Base-by-base conservation (phyloP, 2,113 vertebrate species). In the Saimiri boliviensis region DNA sequence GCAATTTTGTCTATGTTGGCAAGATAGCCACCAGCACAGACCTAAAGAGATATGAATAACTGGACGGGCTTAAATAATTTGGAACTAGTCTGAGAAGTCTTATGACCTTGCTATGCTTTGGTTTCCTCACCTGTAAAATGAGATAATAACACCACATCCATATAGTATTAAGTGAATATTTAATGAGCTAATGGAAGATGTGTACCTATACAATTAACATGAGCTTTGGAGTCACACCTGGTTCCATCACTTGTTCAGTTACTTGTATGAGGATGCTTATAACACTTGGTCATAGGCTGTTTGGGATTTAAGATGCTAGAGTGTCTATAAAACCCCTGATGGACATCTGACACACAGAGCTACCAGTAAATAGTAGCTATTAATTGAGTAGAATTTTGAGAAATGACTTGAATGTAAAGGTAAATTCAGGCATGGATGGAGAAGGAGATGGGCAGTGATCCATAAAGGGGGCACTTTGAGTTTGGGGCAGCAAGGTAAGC, bases 361-460 rank as follows among this genome's bases (percentile, higher is more conserved):
- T 30, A 19, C 81, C 77, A 42, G 11, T 47, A 77, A 25, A 56
- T 23, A 21, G 68, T 47, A 66, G 11, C 20, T 42, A 11, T 66
- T 70, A 47, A 37, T 40, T 66, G 49, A 92, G 21, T 37, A 85
- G 94, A 63, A 70, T 20, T 95, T 92, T 88, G 89, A 86, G 76
- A 42, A 21, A n/a, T 74, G n/a, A 30, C 52, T 94, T 76, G 79
- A 88, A 68, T n/a, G 40, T 66, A 88, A 92, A 82, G 17, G 32
- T 83, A 80, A 77, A 40, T 37, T 42, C 40, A 76, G 74, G 8
- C 37, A 20, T 25, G 7, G 76, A 20, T 25, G 30, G 79, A n/a
- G 81, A 80, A 74, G 21, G 27, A 23, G 12, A 2, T 23, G 40
- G 86, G 11, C 9, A 32, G 27, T 60, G 11, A 45, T 66, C 54